phyloP scores from a whole-genome alignment of 1,140 invertebrate species.

The Drosophila pruinosa region DNA sequence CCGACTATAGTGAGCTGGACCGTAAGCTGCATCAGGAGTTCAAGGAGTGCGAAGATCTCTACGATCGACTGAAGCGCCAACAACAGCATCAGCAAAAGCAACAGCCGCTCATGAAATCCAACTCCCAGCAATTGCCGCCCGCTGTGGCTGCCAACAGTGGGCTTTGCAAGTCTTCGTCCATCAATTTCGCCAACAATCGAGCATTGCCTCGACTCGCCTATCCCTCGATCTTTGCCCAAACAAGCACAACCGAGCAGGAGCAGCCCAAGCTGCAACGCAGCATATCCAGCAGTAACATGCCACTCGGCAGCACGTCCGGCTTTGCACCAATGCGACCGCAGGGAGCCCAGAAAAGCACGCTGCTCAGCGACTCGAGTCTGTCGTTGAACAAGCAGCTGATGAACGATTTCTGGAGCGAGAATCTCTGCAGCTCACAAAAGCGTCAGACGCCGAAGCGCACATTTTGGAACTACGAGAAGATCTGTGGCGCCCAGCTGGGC shows the following conservation, averaged over 20 bases:
- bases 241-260: conserved; percentile 14
- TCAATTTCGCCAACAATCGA: conserved; percentile 61
- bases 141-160: conserved; percentile 11
- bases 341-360: conserved; percentile 7
- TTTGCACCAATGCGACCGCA: background rate
- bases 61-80: conserved; percentile 71
- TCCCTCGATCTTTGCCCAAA: conserved; percentile 74
- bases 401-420: conserved; percentile 82
- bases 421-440: conserved; percentile 70
- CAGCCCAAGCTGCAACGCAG: conserved; percentile 74
- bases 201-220: conserved; percentile 57
- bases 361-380: conserved; percentile 68
- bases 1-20: conserved; percentile 81
- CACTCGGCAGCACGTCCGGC: conserved; percentile 17
- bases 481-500: conserved; percentile 68
- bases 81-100: conserved; percentile 54
- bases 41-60: conserved; percentile 80
- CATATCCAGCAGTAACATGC: conserved; percentile 78
- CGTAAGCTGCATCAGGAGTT: conserved; percentile 80
- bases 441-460: conserved; percentile 75
- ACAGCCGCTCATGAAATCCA: conserved; percentile 70
- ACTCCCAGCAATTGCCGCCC: conserved; percentile 65
- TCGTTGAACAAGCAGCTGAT: conserved; percentile 80
- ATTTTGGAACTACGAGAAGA: conserved; percentile 82
- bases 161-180: conserved; percentile 67